These are phyloP conservation scores for Dugesia japonica DNA, from an alignment of 2,888 invertebrate genomes.

Conservation along the genomic window DNA sequence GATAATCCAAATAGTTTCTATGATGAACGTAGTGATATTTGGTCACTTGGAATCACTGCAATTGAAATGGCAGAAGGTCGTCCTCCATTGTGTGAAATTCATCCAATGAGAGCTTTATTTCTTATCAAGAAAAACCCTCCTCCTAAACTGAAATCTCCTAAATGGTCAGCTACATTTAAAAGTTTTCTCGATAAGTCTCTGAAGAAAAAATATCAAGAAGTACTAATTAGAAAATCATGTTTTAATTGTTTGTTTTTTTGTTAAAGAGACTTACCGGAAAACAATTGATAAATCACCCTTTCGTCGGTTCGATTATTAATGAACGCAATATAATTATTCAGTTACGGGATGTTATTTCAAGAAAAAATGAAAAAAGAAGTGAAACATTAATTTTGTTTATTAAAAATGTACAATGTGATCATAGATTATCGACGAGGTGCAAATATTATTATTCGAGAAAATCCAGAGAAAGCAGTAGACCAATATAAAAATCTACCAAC, in stretches of 20 bases:
- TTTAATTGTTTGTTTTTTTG: too few relatives aligned
- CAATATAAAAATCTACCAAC: background rate
- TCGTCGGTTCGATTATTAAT: background rate
- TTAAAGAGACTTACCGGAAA: background rate
- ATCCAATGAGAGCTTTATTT: constrained; percentile 12
- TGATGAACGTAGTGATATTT: background rate
- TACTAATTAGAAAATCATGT: background rate
- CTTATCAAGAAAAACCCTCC: constrained; percentile 14
- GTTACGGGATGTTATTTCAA: background rate
- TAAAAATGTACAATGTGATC: background rate
- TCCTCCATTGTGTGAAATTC: background rate
- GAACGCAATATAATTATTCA: constrained; percentile 13
- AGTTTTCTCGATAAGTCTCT: background rate
- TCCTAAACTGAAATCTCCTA: background rate
- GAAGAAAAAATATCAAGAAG: background rate
- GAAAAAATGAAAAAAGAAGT: background rate
- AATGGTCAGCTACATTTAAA: background rate
- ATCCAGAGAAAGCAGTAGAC: background rate
- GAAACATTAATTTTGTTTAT: background rate
- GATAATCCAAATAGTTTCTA: constrained; percentile 10
- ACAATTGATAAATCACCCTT: background rate
- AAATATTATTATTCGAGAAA: background rate
- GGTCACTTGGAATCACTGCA: background rate
- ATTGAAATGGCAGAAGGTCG: constrained; percentile 6
- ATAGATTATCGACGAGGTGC: background rate